Evolutionary conservation across 1,140 invertebrate genomes (phyloP).

Genomic region (Penaeus japonicus): DNA sequence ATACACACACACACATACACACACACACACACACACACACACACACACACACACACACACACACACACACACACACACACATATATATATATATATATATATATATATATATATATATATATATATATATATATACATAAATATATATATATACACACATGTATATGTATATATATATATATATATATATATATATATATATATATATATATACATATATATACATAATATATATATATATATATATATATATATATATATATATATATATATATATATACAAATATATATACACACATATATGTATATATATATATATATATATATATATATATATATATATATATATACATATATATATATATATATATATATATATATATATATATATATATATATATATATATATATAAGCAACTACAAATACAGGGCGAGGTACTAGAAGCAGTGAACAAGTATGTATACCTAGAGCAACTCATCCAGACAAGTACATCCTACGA

Average conservation of each 20-base stretch:
- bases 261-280: background rate
- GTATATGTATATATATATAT: background rate
- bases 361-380: background rate
- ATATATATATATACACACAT: background rate
- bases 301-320: background rate
- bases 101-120: slow-evolving; percentile 6
- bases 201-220: background rate
- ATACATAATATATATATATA: background rate
- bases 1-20: background rate
- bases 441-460: too few species aligned
- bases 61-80: background rate
- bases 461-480: too few species aligned
- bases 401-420: background rate
- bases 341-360: background rate
- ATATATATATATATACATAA: background rate
- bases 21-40: too few species aligned
- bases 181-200: background rate
- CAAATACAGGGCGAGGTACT: too few species aligned
- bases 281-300: background rate
- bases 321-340: background rate
- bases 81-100: slow-evolving; percentile 6
- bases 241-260: background rate
- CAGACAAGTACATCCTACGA: too few species aligned
- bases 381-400: background rate
- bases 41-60: background rate